Base-by-base conservation (phyloP, 2,888 invertebrate species). In the Copidosoma aretas region DNA sequence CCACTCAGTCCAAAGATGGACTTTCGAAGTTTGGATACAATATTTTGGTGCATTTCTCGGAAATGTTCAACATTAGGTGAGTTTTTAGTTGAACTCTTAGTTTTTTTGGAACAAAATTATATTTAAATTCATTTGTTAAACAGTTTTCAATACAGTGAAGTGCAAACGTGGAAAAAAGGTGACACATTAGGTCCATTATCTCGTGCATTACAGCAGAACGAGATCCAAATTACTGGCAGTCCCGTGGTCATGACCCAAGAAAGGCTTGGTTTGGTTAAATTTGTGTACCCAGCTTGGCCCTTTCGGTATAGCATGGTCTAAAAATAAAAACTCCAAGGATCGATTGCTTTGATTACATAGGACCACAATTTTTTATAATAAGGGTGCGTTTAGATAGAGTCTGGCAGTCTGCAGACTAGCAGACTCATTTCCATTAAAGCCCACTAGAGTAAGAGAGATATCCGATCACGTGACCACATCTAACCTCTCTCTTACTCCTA, bases 61-160 rank as follows among this genome's bases (percentile, higher is more conserved):
- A 76, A 52, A 73, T 75, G 24, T 74, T 71, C 41, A 75, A 76
- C 70, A 72, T 75, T 19, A 73, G 73, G 75, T 75, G 61, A 71
- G 46, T 60, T 8, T 25, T 0, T 39, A 41, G 22, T 15, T 17
- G 58, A 15, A 41, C 1, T 39, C 4, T 22, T 22, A 41, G 41
- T 41, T 41, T 10, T 41, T 41, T 59, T 10, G 17, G 0, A 10
- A n/a, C n/a, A n/a, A n/a, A 10, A 54, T 4, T 17, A 15, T 52
- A n/a, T 2, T 8, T 1, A 22, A 49, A 21, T 21, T 32, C 8
- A 32, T 49, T 41, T 39, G 17, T 21, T 25, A 19, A 2, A 32
- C 21, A 68, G 66, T 15, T 60, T 71, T 39, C 19, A 53, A 4
- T 57, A 51, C 43, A 57, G 59, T 49, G 71, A 72, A 62, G 67